Percentiles rank a stretch among this genome's conserved stretches.
phyloP scores from a whole-genome alignment of 64 coral and sea anemone genomes.

The Catalaphyllia jardinei region DNA sequence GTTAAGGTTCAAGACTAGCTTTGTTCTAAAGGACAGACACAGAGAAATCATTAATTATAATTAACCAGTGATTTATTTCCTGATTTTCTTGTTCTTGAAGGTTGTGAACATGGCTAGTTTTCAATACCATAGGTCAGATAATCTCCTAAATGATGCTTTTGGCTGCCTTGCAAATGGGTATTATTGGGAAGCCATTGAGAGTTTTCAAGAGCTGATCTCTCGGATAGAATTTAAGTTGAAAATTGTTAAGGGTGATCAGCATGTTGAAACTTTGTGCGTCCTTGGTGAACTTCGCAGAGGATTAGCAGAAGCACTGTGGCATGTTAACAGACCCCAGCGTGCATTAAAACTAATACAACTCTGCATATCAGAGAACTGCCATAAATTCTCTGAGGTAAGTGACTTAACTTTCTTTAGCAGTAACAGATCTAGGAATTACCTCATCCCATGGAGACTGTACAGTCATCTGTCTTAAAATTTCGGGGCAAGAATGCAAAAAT shows the following conservation, averaged over 20 bases:
- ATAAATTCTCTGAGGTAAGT: conserved; percentile 3
- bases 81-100: background rate
- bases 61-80: too few relatives aligned
- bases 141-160: background rate
- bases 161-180: background rate
- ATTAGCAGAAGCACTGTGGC: background rate
- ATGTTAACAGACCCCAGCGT: background rate
- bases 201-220: background rate
- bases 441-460: too few relatives aligned
- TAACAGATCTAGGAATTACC: too few relatives aligned
- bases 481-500: too few relatives aligned
- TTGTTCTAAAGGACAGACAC: too few relatives aligned
- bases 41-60: too few relatives aligned
- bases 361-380: background rate
- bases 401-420: too few relatives aligned
- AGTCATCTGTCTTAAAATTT: too few relatives aligned
- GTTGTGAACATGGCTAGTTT: background rate
- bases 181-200: background rate
- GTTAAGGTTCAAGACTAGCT: too few relatives aligned
- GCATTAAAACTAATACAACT: background rate
- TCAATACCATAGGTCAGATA: background rate
- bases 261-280: background rate
- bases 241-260: background rate
- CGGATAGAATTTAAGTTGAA: background rate
- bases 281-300: background rate